Percentiles rank a stretch among this genome's conserved stretches.
phyloP scores from a whole-genome alignment of 2,113 vertebrate genomes.

The Lonchura striata region DNA sequence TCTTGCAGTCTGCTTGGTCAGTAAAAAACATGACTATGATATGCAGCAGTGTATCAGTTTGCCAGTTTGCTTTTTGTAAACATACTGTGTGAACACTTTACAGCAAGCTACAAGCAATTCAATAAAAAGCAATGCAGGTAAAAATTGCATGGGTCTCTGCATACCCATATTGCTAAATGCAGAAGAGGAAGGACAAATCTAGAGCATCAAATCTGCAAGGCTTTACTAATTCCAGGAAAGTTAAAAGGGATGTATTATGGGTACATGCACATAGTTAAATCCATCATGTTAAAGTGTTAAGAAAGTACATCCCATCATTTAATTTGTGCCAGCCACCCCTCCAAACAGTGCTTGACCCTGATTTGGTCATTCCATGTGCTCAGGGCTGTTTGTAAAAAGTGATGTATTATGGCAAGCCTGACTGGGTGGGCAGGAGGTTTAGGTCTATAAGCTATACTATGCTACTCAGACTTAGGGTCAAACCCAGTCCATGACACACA shows the following conservation, averaged over 20 bases:
- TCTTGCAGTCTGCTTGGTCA: neutral
- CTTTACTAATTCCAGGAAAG: neutral
- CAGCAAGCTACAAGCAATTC: neutral
- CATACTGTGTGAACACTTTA: neutral
- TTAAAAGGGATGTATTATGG: neutral
- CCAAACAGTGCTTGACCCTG: rapidly evolving
- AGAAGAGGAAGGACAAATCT: neutral
- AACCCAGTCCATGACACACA: neutral
- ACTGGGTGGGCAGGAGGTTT: neutral
- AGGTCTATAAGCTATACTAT: neutral
- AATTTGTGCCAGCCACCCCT: neutral
- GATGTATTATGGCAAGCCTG: neutral
- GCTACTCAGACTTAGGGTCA: neutral
- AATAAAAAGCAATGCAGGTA: neutral
- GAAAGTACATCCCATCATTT: neutral
- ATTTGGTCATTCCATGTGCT: neutral
- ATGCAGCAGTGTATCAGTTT: neutral
- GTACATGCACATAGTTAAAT: neutral
- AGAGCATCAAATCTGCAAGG: neutral
- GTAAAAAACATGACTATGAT: neutral
- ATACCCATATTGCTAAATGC: neutral
- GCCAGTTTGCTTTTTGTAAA: neutral
- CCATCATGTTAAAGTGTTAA: neutral
- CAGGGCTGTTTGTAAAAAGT: neutral
- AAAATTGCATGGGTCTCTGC: neutral